Evolutionary conservation across 64 coral and sea anemone species (phyloP).

Genomic region (Actinia tenebrosa): DNA sequence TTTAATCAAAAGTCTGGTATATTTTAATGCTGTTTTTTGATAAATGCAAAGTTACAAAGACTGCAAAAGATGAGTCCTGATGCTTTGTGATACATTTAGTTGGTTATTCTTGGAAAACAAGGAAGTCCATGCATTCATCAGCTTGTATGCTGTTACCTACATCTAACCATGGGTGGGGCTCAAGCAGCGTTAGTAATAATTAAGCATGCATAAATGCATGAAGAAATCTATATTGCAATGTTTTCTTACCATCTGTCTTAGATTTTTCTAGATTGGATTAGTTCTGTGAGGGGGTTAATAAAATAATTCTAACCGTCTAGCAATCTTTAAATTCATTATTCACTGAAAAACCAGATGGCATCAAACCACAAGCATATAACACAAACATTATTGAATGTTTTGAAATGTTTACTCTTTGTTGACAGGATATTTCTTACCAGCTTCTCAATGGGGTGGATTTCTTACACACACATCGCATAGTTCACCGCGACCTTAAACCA

Average conservation of each 20-base stretch:
- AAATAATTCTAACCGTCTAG: not conserved
- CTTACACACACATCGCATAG: constrained; percentile 89
- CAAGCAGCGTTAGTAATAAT: not conserved
- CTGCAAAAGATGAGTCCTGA: not conserved
- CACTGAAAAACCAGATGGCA: not conserved
- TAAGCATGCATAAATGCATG: not conserved
- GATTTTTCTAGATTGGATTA: not conserved
- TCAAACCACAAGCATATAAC: not conserved
- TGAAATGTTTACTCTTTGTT: not conserved
- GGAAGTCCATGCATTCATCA: not conserved
- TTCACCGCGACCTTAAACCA: constrained; percentile 93
- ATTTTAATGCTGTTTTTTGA: too few relatives aligned
- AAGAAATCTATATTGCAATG: not conserved
- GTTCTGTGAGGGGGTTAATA: not conserved
- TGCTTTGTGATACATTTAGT: not conserved
- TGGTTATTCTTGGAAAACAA: not conserved
- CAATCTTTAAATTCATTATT: not conserved
- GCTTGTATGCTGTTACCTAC: not conserved
- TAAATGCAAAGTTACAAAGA: too few relatives aligned
- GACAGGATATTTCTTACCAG: constrained; percentile 89
- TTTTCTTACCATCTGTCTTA: not conserved
- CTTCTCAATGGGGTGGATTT: constrained; percentile 89
- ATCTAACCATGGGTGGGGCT: not conserved
- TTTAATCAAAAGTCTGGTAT: too few relatives aligned
- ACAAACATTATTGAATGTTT: not conserved